phyloP scores from a whole-genome alignment of 2,888 invertebrate genomes.

The Erebia epiphron region DNA sequence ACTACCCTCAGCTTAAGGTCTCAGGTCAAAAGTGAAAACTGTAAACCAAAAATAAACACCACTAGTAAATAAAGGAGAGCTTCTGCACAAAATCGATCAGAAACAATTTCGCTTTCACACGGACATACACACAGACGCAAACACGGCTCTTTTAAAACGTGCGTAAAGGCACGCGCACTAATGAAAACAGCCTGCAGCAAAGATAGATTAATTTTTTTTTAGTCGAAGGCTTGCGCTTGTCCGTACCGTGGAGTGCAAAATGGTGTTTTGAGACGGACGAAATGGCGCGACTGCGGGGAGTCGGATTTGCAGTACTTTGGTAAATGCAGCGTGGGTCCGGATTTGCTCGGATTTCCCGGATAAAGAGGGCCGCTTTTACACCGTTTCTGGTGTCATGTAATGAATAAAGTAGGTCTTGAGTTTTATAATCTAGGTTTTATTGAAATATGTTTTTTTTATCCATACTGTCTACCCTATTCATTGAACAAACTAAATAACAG shows the following conservation, averaged over 20 bases:
- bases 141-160: constrained; percentile 26
- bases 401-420: neutral
- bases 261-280: constrained; percentile 67
- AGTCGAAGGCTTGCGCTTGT: constrained; percentile 46
- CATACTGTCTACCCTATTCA: neutral
- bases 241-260: constrained; percentile 66
- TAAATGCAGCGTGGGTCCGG: constrained; percentile 73
- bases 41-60: neutral
- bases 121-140: constrained; percentile 17
- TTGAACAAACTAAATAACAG: too few species aligned
- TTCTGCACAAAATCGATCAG: constrained; percentile 27
- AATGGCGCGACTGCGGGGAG: constrained; percentile 62
- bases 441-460: too few species aligned
- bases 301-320: constrained; percentile 64
- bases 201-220: constrained; percentile 46
- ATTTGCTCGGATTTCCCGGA: constrained; percentile 64
- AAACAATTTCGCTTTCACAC: constrained; percentile 35
- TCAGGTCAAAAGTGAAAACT: neutral
- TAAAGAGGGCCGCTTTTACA: constrained; percentile 55
- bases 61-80: constrained; percentile 1
- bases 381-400: constrained; percentile 31
- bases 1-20: neutral
- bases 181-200: constrained; percentile 42
- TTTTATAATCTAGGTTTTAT: too few species aligned
- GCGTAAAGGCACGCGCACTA: constrained; percentile 32